Evolutionary conservation across 2,113 vertebrate species (phyloP), one percentile per base, ranked within the genome.

Genomic region (Crypturellus undulatus): DNA sequence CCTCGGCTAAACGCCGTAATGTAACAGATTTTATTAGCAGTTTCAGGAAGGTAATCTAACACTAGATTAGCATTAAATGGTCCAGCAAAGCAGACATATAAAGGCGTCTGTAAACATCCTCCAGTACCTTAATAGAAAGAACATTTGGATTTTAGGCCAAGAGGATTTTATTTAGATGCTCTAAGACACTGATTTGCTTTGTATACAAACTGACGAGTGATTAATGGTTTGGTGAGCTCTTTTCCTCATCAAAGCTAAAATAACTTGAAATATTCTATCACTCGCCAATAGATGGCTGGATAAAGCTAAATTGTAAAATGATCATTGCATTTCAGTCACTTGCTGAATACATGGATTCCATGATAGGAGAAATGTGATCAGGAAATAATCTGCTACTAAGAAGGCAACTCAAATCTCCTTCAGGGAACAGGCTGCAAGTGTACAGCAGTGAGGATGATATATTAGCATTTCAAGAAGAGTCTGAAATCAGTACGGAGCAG

Each of bases 381-480:
- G 85, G 93, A 97, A 97, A 97, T 95, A 92, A 95, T 91, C 93
- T 84, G 90, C 77, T 92, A 21, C 85, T 87, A 89, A 96, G 84
- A 30, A 71, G 90, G 91, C 84, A 95, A 96, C 54, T 65, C 2
- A 14, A 96, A 94, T 95, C 94, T 93, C 94, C 95, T 87, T 91
- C 1, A 2, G 90, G 96, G 85, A 96, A 90, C n/a, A 52, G 84
- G 62, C 84, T 94, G 84, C 77, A 71, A 32, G 84, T 84, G 75
- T 62, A 60, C 76, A 77, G 76, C 64, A 75, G 69, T 42, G 81
- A 89, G 43, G 75, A 95, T 71, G 89, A 96, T 30, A 47, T n/a
- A 94, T 97, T 96, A 97, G 88, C 94, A 95, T 97, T 96, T 96
- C 94, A 96, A 96, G 88, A 96, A 89, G 51, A 69, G 60, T 75